A percentile compares a stretch with the other conserved stretches of the same genome.
Conservation (phyloP, 2,888 invertebrate genomes). For the Cynaeus angustus region DNA sequence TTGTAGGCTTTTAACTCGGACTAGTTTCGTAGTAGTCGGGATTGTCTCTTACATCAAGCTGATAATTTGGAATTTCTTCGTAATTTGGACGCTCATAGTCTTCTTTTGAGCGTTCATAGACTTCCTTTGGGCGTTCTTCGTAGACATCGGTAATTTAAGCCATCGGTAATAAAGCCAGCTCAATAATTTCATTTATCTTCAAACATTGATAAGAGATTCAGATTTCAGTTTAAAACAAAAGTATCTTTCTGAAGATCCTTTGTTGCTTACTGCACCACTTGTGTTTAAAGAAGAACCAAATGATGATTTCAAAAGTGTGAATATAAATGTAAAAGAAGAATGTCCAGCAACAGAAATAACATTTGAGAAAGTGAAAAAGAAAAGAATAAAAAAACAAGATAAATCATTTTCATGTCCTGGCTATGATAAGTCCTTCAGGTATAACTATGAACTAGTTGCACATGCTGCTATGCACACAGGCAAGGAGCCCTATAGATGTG, state of each 20-base stretch:
- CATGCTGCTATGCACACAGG: conserved; percentile 31
- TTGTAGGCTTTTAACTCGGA: conserved; percentile 1
- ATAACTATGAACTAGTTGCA: conserved; percentile 3
- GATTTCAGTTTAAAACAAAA: conserved; percentile 8
- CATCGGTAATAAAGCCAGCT: too few species aligned
- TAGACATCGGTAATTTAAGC: conserved; percentile 11
- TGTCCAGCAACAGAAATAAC: background rate
- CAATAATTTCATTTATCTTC: conserved; percentile 6
- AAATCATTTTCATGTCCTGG: conserved; percentile 13
- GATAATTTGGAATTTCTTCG: conserved; percentile 31
- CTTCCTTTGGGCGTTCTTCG: conserved; percentile 1
- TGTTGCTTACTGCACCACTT: background rate
- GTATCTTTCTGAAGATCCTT: background rate
- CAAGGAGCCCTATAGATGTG: conserved; percentile 72
- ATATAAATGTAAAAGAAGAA: background rate
- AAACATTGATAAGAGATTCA: conserved; percentile 5
- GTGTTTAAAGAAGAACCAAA: background rate
- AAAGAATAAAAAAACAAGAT: conserved; percentile 3
- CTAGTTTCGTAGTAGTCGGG: conserved; percentile 11
- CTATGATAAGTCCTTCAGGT: conserved; percentile 11
- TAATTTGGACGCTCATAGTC: background rate
- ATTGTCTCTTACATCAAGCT: background rate
- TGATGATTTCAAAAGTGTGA: background rate
- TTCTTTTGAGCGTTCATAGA: too few species aligned
- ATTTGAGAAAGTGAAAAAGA: background rate